Conservation (phyloP, 2,113 vertebrate species). For the Carlito syrichta region DNA sequence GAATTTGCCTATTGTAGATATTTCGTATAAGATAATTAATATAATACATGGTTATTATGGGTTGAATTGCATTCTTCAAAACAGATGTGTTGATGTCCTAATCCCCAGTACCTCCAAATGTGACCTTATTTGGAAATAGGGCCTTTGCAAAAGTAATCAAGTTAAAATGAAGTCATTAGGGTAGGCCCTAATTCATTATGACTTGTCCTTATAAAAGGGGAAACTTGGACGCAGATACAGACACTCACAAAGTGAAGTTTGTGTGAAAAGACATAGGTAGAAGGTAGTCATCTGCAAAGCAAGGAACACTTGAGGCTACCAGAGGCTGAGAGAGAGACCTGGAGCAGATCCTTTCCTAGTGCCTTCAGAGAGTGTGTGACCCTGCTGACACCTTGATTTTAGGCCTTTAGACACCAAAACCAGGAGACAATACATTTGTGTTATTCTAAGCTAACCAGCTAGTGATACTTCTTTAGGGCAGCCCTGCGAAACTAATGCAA, state of each 20-base stretch:
- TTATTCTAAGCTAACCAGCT: neutral
- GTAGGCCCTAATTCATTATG: neutral
- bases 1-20: neutral
- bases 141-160: neutral
- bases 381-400: neutral
- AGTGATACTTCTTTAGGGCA: neutral
- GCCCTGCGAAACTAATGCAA: neutral
- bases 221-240: neutral
- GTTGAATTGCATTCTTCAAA: neutral
- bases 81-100: neutral
- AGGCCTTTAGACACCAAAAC: neutral
- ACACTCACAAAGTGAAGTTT: neutral
- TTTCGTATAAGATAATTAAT: neutral
- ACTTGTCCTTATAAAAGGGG: neutral
- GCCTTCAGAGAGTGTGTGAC: neutral
- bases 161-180: neutral
- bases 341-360: neutral
- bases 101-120: neutral
- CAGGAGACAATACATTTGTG: neutral
- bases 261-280: neutral
- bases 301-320: neutral
- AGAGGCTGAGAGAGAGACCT: neutral
- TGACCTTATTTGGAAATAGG: neutral
- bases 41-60: neutral
- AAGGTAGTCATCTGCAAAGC: too few species aligned